These are phyloP conservation scores for Mus caroli DNA, from an alignment of 2,797 vertebrate genomes.

Conservation along the genomic window DNA sequence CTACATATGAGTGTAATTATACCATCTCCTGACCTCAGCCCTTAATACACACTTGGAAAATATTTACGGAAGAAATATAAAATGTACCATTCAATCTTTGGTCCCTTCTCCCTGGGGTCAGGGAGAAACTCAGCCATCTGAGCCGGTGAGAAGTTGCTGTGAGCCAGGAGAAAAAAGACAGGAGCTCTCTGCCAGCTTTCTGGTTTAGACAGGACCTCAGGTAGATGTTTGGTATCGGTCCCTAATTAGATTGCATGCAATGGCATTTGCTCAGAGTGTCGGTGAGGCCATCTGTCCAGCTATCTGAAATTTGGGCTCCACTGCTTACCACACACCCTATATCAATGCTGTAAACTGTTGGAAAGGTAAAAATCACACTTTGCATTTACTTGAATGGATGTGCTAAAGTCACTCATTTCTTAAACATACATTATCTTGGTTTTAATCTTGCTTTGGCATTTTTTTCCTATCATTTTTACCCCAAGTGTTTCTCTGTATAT, in stretches of 20 bases:
- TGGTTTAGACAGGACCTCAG: not conserved
- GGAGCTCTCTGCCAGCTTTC: not conserved
- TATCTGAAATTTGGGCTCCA: not conserved
- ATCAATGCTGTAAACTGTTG: not conserved
- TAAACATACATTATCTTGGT: not conserved
- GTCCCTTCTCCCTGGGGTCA: not conserved
- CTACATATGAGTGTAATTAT: not conserved
- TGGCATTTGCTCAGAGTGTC: not conserved
- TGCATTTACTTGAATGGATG: not conserved
- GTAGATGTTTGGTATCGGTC: not conserved
- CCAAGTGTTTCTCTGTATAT: not conserved
- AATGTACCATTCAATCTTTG: not conserved
- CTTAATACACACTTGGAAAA: not conserved
- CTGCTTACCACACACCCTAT: not conserved
- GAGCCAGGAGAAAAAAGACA: not conserved
- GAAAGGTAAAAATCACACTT: constrained; percentile 38
- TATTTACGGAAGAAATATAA: not conserved
- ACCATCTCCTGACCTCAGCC: not conserved
- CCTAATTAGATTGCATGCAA: not conserved
- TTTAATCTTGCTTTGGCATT: constrained; percentile 17
- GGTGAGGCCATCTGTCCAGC: not conserved
- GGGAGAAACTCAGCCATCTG: rapidly evolving
- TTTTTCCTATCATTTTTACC: not conserved
- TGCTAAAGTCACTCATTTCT: constrained; percentile 46
- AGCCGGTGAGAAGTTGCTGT: not conserved